Evolutionary conservation across 2,888 invertebrate species (phyloP), one percentile per base, ranked within the genome.

Genomic region (Phortica okadai): DNA sequence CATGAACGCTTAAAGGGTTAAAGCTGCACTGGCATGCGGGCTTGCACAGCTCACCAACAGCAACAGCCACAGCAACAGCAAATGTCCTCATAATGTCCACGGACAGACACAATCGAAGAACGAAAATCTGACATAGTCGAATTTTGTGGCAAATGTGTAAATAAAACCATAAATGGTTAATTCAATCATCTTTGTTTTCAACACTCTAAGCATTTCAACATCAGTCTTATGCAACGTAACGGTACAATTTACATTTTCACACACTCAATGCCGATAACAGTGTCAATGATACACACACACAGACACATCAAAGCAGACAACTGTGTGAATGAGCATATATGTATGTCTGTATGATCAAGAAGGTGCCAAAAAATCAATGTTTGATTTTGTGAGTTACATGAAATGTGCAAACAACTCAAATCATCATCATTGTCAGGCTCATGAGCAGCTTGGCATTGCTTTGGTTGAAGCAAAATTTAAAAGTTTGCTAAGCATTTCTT

Each of bases 111-210:
- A n/a, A 54, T 25, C 14, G 66, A 41, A 41, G 66, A 41, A 41
- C 8, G 33, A 7, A 41, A 44, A 16, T 6, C 45, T n/a, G 69
- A 14, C 69, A 45, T 2, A 16, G 45, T 7, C 14, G 14, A 11
- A 21, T 4, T 33, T 33, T 33, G 33, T 33, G 33, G 3, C 33
- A 33, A 33, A 76, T 80, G 79, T 81, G 79, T 77, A 84, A 85
- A 85, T 85, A 84, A 87, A 33, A 83, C 86, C 85, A 84, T 83
- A 89, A 89, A 89, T 89, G 89, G 84, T 89, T 90, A 90, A 90
- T 90, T 90, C 90, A 90, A 90, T 90, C 89, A 89, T 86, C 85
- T 83, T 82, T 80, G 80, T 81, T 80, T 80, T 79, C 78, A 79
- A 78, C 81, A 78, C 79, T 74, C 73, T 14, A 14, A 75, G 80